These are phyloP conservation scores for Crotalus horridus DNA, from an alignment of 2,113 vertebrate species.

Conservation along the genomic window DNA sequence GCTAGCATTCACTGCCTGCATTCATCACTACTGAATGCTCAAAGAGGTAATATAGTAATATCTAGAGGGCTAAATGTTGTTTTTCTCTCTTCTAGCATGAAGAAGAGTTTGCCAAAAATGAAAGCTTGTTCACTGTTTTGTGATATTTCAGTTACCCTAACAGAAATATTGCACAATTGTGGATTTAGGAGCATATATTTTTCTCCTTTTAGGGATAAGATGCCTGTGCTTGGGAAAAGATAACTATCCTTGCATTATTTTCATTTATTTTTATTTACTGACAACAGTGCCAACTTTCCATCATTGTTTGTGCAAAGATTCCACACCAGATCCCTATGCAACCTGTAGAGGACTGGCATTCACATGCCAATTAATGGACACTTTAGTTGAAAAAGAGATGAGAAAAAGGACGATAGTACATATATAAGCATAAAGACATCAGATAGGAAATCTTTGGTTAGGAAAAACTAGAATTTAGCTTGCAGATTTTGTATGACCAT, in stretches of 20 bases:
- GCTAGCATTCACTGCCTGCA: background rate
- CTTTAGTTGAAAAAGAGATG: background rate
- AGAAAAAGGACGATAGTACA: background rate
- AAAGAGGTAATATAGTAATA: background rate
- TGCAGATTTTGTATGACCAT: background rate
- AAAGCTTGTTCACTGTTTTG: background rate
- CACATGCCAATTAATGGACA: background rate
- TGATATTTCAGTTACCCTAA: background rate
- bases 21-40: background rate
- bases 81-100: background rate
- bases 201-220: background rate
- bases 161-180: background rate
- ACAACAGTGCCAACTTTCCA: background rate
- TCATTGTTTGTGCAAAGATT: background rate
- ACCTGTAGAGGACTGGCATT: background rate
- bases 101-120: background rate
- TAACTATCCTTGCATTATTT: background rate
- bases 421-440: background rate
- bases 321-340: background rate
- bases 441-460: background rate
- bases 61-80: background rate
- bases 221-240: background rate
- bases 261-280: background rate
- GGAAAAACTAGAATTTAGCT: background rate
- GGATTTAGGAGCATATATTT: background rate